phyloP scores from a whole-genome alignment of 1,140 invertebrate species.

The Drosophila ficusphila region DNA sequence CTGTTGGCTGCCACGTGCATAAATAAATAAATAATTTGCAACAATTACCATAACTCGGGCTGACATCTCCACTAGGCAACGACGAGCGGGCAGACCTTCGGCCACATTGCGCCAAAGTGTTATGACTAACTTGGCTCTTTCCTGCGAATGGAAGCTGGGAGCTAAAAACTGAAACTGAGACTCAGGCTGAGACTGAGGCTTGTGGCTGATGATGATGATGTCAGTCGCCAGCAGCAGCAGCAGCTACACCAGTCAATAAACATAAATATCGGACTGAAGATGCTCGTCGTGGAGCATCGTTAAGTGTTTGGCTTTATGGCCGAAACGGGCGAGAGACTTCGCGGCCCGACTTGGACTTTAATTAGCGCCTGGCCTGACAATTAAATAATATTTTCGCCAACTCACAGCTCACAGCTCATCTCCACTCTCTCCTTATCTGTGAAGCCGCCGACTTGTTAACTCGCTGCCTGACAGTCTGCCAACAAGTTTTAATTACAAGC shows the following conservation, averaged over 20 bases:
- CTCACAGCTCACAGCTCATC: constrained; percentile 24
- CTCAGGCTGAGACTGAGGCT: constrained; percentile 3
- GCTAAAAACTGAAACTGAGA: not conserved
- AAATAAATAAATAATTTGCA: constrained; percentile 81
- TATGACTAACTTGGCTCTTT: constrained; percentile 63
- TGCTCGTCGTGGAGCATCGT: constrained; percentile 55
- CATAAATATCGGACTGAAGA: constrained; percentile 66
- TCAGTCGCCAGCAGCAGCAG: constrained; percentile 52
- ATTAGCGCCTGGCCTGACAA: constrained; percentile 74
- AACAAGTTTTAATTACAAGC: constrained; percentile 79
- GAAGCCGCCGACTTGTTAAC: constrained; percentile 79
- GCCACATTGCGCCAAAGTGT: constrained; percentile 28
- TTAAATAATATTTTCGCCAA: constrained; percentile 76
- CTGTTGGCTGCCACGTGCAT: constrained; percentile 50
- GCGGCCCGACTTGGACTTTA: constrained; percentile 57
- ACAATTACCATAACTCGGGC: constrained; percentile 78
- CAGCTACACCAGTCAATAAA: constrained; percentile 66
- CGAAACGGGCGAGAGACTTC: constrained; percentile 55
- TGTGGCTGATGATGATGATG: constrained; percentile 64
- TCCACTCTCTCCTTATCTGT: constrained; percentile 18
- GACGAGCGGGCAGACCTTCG: constrained; percentile 11
- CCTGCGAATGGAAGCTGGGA: not conserved
- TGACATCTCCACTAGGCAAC: constrained; percentile 58
- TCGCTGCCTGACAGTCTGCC: constrained; percentile 79
- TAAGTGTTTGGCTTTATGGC: constrained; percentile 78